Percentiles rank a stretch among this genome's conserved stretches.
Evolutionary conservation across 1,140 invertebrate genomes (phyloP).

Genomic region (Eupristina koningsbergeri): DNA sequence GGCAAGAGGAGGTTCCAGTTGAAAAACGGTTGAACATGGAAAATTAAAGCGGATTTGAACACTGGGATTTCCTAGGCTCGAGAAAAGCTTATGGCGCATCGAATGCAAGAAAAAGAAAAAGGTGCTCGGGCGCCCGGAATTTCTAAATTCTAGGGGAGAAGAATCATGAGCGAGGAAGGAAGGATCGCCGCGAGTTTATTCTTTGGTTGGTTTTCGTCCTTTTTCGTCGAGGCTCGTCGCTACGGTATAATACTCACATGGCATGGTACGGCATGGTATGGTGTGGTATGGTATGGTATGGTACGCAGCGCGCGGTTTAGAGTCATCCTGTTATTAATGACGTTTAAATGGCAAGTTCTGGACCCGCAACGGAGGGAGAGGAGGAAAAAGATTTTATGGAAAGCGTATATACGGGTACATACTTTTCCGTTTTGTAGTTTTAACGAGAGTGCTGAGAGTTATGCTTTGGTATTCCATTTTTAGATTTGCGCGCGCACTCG

Average conservation of each 20-base stretch:
- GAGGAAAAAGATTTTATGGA: conserved; percentile 45
- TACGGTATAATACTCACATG: conserved; percentile 24
- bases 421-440: conserved; percentile 45
- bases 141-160: background rate
- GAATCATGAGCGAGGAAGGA: background rate
- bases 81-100: background rate
- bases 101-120: background rate
- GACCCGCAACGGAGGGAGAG: background rate
- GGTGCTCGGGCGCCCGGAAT: background rate
- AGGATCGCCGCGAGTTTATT: background rate
- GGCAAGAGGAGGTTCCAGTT: background rate
- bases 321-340: conserved; percentile 52
- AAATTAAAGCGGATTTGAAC: background rate
- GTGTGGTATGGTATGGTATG: too few relatives aligned
- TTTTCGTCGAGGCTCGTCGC: conserved; percentile 23
- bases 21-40: background rate
- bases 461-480: conserved; percentile 48
- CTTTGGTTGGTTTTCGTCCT: conserved; percentile 33
- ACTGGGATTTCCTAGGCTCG: background rate
- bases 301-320: conserved; percentile 38
- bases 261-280: too few relatives aligned
- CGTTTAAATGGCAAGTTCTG: conserved; percentile 43
- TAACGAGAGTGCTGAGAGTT: conserved; percentile 45
- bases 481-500: conserved; percentile 15
- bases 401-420: conserved; percentile 43